Percentiles rank a stretch among this genome's conserved stretches.
phyloP scores from a whole-genome alignment of 2,797 vertebrate species.

The Gymnopithys bicolor region DNA sequence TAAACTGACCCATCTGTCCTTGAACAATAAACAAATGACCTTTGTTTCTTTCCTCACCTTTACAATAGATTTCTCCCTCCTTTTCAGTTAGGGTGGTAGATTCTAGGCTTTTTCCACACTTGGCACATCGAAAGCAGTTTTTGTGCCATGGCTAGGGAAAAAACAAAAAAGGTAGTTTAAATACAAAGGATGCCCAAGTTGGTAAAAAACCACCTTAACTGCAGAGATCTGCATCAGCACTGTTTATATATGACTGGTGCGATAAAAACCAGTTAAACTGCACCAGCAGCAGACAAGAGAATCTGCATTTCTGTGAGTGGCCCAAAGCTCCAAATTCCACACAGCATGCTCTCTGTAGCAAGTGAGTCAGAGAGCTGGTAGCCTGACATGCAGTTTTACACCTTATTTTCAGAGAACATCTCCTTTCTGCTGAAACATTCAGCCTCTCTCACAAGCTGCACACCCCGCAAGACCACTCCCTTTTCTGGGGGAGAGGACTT shows the following conservation, averaged over 20 bases:
- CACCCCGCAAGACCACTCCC: not conserved
- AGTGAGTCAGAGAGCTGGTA: not conserved
- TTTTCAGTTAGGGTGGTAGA: slow-evolving; percentile 96
- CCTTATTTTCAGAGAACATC: not conserved
- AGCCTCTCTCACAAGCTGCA: not conserved
- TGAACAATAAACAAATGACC: not conserved
- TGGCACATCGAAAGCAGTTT: slow-evolving; percentile 95
- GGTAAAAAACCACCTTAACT: not conserved
- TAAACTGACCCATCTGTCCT: not conserved
- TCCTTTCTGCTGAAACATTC: not conserved
- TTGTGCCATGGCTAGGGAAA: slow-evolving; percentile 90
- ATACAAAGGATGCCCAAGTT: not conserved
- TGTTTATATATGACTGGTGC: not conserved
- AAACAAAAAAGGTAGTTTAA: not conserved
- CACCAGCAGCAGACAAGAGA: not conserved
- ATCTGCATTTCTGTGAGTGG: not conserved
- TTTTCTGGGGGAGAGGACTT: not conserved
- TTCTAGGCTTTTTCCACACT: slow-evolving; percentile 94
- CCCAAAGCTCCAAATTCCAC: not conserved
- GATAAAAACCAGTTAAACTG: not conserved
- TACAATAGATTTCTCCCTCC: slow-evolving; percentile 97
- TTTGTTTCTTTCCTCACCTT: slow-evolving; percentile 82
- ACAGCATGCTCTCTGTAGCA: fast-evolving
- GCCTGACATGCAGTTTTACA: not conserved
- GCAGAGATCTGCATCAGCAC: not conserved